phyloP scores from a whole-genome alignment of 1,140 invertebrate genomes.

The Penaeus chinensis region DNA sequence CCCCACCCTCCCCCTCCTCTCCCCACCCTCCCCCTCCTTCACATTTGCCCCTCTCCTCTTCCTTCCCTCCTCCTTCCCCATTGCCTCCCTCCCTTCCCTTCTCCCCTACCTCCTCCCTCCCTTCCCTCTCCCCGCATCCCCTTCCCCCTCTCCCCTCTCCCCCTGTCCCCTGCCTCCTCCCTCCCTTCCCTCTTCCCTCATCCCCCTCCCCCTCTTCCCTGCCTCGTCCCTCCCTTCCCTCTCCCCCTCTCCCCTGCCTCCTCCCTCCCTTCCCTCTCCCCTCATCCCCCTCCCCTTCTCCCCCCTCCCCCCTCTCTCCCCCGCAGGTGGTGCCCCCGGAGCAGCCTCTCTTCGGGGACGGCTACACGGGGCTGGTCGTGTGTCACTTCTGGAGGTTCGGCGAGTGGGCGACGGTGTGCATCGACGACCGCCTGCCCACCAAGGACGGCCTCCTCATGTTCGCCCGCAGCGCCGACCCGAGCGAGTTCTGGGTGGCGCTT shows the following conservation, averaged over 20 bases:
- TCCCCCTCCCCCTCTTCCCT: too few species aligned
- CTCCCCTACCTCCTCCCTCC: too few species aligned
- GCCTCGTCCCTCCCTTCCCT: neutral
- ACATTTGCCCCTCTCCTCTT: too few species aligned
- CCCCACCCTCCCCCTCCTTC: too few species aligned
- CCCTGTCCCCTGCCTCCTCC: too few species aligned
- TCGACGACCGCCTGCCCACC: slow-evolving; percentile 71
- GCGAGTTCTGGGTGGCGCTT: slow-evolving; percentile 72
- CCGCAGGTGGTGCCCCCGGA: slow-evolving; percentile 68
- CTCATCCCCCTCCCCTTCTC: neutral
- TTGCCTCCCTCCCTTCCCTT: too few species aligned
- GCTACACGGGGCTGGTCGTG: slow-evolving; percentile 69
- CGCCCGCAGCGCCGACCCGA: slow-evolving; percentile 67
- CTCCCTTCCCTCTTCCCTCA: too few species aligned
- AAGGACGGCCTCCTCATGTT: slow-evolving; percentile 68
- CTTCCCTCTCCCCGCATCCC: too few species aligned
- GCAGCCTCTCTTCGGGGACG: slow-evolving; percentile 66
- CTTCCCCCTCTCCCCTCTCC: too few species aligned
- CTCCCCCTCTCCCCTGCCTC: neutral
- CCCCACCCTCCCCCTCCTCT: rapidly evolving
- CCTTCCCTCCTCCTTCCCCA: too few species aligned
- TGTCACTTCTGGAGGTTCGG: slow-evolving; percentile 72
- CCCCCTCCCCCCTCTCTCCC: neutral
- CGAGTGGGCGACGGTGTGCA: slow-evolving; percentile 69
- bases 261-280: neutral